Base-by-base conservation (phyloP, 1,140 invertebrate genomes). In the Colletes latitarsis region DNA sequence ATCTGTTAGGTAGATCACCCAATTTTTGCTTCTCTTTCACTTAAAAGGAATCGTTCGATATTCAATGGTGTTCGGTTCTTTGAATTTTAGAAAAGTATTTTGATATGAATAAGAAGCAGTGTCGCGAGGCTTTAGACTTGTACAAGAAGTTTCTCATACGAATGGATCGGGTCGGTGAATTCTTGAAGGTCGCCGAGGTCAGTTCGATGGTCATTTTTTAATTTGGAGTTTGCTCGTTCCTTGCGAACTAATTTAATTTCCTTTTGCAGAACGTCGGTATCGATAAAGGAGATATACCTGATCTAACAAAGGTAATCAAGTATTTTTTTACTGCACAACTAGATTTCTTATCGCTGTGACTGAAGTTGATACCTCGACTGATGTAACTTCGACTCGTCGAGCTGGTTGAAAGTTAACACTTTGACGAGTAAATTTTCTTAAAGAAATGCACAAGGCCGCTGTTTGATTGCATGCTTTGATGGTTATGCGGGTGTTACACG, bases 71-170 rank as follows among this genome's bases (percentile, higher is more conserved):
- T 12, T 15, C 57, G 19, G 14, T 0, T 6, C 6, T 39, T 73
- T 19, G 6, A 19, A 58, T 87, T 93, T 4, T 91, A 96, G 98
- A 99, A 94, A 99, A 99, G 94, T 99, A 98, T 94, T 99, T 99
- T 94, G 98, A 99, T 93, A 99, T 99, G 98, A 99, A 99, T 94
- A 99, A 99, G 93, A 99, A 99, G 92, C 97, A 98, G 90, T 99
- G 98, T 90, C 96, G 98, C 91, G 99, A 99, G 92, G 99, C 98
- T 82, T 95, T 99, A 90, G 99, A 99, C 92, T 96, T 99, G 83
- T 99, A 99, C 93, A 99, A 99, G 94, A 99, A 99, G 94, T 99
- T 99, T 94, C 96, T 99, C 72, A 98, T 99, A 85, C 95, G 99
- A 89, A 99, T 99, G 98, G 99, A 99, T 94, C 96, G 98, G 93